Percentiles rank a stretch among this genome's conserved stretches.
These are phyloP conservation scores for Dendropsophus ebraccatus DNA, from an alignment of 2,113 vertebrate species.

Conservation along the genomic window DNA sequence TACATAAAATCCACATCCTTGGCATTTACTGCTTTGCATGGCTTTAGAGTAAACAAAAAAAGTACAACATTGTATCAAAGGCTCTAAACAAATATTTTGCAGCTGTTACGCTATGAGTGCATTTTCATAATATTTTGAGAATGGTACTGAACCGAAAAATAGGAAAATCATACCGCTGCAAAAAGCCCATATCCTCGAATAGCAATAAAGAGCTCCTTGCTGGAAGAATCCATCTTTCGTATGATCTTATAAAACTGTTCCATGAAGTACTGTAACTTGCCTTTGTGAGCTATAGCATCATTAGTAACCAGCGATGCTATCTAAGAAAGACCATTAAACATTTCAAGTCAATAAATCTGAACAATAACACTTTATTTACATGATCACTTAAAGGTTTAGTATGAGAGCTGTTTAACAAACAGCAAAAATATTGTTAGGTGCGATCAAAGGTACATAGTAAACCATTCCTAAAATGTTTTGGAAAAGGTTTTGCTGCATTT, in stretches of 20 bases:
- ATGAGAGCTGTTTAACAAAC: too few relatives aligned
- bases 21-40: conserved; percentile 88
- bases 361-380: too few relatives aligned
- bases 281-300: conserved; percentile 82
- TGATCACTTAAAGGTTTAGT: too few relatives aligned
- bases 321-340: conserved; percentile 67
- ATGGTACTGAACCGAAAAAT: background rate
- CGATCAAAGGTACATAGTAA: too few relatives aligned
- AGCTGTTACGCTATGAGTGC: background rate
- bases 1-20: conserved; percentile 94
- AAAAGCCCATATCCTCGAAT: conserved; percentile 96
- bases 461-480: too few relatives aligned
- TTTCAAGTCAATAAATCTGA: background rate
- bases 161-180: conserved; percentile 77
- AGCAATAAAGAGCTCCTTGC: conserved; percentile 91
- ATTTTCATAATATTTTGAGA: background rate
- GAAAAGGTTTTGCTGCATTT: too few relatives aligned
- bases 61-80: background rate
- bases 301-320: conserved; percentile 84
- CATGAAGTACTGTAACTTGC: conserved; percentile 90
- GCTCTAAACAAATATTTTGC: background rate
- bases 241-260: conserved; percentile 93
- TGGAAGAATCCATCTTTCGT: conserved; percentile 83
- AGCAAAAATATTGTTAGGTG: too few relatives aligned
- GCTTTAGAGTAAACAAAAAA: conserved; percentile 70